Evolutionary conservation across 2,113 vertebrate genomes (phyloP), one percentile per base, ranked within the genome.

Genomic region (Podiceps cristatus): DNA sequence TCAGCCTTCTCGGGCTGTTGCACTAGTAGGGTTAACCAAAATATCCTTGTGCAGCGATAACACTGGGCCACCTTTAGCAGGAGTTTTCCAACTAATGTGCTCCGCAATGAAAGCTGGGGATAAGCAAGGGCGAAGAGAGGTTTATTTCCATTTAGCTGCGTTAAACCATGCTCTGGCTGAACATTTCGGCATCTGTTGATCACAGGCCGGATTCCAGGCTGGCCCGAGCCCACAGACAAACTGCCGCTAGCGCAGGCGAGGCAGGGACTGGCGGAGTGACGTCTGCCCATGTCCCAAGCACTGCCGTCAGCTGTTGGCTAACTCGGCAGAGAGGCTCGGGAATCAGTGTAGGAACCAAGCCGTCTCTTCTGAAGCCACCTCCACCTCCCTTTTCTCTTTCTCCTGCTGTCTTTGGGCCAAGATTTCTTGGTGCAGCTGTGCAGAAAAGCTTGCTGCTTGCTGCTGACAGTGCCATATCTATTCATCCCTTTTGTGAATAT

Each of bases 211-310:
- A n/a, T 83, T 92, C 55, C 59, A 83, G 44, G 37, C 37, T 71
- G 75, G 40, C 33, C 78, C 2, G 4, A 62, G 29, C 29, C 31
- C 18, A 11, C 35, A 47, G 28, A 33, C 60, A 37, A 20, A 19
- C 27, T 28, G 17, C 10, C 2, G 1, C 9, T 55, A 45, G 40
- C 2, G 0, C 5, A 3, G 55, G 44, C 1, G 18, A 79, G 44
- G 44, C 66, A n/a, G 12, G 27, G 18, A 31, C 29, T 37, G 40
- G 8, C 3, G 4, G 29, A 49, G 40, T 29, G 59, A 44, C 6
- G 3, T 19, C 23, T 56, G 33, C 49, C 35, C 1, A 0, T 64
- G 67, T 82, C 47, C 64, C 29, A 49, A 3, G 45, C 59, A 35
- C 22, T 2, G 1, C 55, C 81, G 37, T 47, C 92, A 84, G 16